Conservation (phyloP, 2,797 vertebrate species). For the Smutsia temminckii region DNA sequence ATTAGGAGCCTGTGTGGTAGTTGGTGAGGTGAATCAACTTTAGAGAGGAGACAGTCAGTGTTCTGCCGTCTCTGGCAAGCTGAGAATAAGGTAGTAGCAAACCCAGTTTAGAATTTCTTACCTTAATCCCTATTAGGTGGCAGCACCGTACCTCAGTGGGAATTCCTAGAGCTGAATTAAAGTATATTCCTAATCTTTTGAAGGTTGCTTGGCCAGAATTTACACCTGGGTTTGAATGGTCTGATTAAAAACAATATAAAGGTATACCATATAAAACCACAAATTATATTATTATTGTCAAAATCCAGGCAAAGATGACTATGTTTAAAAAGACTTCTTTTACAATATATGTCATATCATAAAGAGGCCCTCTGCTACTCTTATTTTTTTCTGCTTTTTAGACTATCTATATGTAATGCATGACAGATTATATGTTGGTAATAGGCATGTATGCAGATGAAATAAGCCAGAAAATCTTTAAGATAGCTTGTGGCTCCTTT, state of each 20-base stretch:
- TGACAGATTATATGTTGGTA: not conserved
- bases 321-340: not conserved
- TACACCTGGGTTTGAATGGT: not conserved
- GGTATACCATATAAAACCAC: not conserved
- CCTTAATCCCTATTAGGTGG: not conserved
- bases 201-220: slow-evolving; percentile 33
- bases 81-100: not conserved
- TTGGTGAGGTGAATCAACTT: not conserved
- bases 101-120: slow-evolving; percentile 8
- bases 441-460: not conserved
- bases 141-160: not conserved
- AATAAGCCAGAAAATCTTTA: slow-evolving; percentile 32
- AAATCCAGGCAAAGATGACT: slow-evolving; percentile 29
- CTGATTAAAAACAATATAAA: slow-evolving; percentile 41
- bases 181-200: not conserved
- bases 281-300: not conserved
- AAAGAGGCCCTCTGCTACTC: not conserved
- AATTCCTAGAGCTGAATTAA: not conserved
- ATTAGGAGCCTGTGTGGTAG: not conserved
- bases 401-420: not conserved
- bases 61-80: not conserved
- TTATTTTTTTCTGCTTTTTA: not conserved
- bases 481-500: not conserved
- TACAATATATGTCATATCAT: not conserved
- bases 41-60: not conserved